Conservation (phyloP, 2,888 invertebrate species). For the Quadriops clusia region DNA sequence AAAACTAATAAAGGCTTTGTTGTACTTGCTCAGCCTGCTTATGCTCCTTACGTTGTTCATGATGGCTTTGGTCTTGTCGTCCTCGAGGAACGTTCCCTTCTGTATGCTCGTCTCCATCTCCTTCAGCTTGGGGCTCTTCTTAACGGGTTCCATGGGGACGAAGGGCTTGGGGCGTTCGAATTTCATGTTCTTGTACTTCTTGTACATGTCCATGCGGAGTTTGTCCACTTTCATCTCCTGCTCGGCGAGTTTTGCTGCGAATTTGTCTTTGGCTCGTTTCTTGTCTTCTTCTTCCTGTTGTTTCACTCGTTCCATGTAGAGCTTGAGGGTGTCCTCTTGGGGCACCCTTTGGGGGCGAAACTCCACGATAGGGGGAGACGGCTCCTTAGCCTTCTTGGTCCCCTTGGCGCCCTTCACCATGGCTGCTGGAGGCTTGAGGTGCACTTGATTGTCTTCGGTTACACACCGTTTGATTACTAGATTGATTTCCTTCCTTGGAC, state of each 20-base stretch:
- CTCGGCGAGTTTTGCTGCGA: conserved; percentile 28
- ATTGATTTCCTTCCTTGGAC: too few relatives aligned
- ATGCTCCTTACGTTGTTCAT: conserved; percentile 28
- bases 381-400: conserved; percentile 19
- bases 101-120: conserved; percentile 31
- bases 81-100: conserved; percentile 34
- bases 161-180: conserved; percentile 29
- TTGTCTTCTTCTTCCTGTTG: conserved; percentile 28
- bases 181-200: conserved; percentile 29
- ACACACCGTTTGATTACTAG: too few relatives aligned
- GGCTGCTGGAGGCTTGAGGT: too few relatives aligned
- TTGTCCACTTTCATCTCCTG: conserved; percentile 30
- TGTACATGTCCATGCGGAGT: conserved; percentile 29
- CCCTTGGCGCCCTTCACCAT: too few relatives aligned
- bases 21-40: too few relatives aligned
- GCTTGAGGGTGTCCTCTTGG: conserved; percentile 27
- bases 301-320: conserved; percentile 16
- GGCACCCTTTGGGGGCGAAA: conserved; percentile 22
- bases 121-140: conserved; percentile 31
- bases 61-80: conserved; percentile 32
- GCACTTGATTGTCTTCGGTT: too few relatives aligned
- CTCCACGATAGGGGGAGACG: conserved; percentile 21
- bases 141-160: conserved; percentile 30
- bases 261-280: conserved; percentile 29
- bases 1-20: too few relatives aligned